phyloP scores from a whole-genome alignment of 2,888 invertebrate species.

The Nemoura dubitans region DNA sequence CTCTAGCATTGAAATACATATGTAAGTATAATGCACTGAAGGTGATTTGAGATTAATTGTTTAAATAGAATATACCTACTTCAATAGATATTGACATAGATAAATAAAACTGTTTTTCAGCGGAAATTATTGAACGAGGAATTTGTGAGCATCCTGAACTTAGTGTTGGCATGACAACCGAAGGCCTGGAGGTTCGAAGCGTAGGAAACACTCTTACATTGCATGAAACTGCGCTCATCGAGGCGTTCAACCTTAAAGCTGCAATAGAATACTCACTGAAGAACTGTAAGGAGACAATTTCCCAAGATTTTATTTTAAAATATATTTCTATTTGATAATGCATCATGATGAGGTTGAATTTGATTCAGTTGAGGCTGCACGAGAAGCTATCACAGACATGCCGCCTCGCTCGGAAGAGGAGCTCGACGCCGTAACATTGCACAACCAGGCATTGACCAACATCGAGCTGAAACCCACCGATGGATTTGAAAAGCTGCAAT shows the following conservation, averaged over 20 bases:
- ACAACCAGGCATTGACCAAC: constrained; percentile 94
- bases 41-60: not conserved
- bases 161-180: constrained; percentile 96
- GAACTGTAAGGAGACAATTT: constrained; percentile 67
- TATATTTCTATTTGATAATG: not conserved
- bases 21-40: constrained; percentile 62
- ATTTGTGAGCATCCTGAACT: constrained; percentile 97
- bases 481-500: constrained; percentile 94
- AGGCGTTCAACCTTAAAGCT: constrained; percentile 98
- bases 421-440: constrained; percentile 95
- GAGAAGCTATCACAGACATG: constrained; percentile 88
- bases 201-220: constrained; percentile 94
- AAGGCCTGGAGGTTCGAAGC: constrained; percentile 90
- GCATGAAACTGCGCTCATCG: constrained; percentile 95
- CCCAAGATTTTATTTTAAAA: no score
- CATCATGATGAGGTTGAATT: not conserved
- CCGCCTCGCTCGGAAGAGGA: constrained; percentile 96
- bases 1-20: constrained; percentile 91
- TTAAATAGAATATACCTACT: not conserved
- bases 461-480: constrained; percentile 89
- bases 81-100: not conserved
- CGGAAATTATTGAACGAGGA: constrained; percentile 94
- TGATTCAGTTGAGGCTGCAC: constrained; percentile 76
- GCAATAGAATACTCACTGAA: constrained; percentile 96
- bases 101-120: constrained; percentile 56